A percentile compares a stretch with the other conserved stretches of the same genome.
Conservation (phyloP, 1,140 invertebrate species). For the Musca vetustissima region DNA sequence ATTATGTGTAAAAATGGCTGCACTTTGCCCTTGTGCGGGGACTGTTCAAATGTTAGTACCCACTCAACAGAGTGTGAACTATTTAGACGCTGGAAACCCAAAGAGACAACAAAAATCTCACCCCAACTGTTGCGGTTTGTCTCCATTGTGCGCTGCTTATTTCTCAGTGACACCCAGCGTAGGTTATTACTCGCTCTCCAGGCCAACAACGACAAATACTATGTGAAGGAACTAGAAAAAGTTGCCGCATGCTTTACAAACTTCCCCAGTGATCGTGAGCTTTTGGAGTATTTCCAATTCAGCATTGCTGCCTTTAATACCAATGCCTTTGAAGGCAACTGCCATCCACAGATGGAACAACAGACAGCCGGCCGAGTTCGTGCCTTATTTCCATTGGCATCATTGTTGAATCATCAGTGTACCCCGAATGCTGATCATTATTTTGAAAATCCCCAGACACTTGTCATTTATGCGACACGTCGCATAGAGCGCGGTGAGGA, state of each 20-base stretch:
- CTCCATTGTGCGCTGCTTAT: conserved; percentile 62
- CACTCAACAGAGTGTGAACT: conserved; percentile 65
- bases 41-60: conserved; percentile 58
- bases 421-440: conserved; percentile 74
- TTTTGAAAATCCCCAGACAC: conserved; percentile 58
- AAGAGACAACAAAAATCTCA: conserved; percentile 56
- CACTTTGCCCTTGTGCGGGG: conserved; percentile 50
- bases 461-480: conserved; percentile 66
- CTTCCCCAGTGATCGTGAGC: conserved; percentile 61
- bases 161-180: conserved; percentile 59
- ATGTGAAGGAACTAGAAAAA: conserved; percentile 62
- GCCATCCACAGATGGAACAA: conserved; percentile 58
- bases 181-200: conserved; percentile 61
- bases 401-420: conserved; percentile 76
- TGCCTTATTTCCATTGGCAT: conserved; percentile 72
- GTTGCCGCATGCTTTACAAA: conserved; percentile 62
- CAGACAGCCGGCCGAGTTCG: conserved; percentile 57
- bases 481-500: conserved; percentile 67
- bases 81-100: conserved; percentile 59
- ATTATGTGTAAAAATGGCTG: conserved; percentile 56
- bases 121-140: conserved; percentile 59
- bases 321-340: conserved; percentile 73
- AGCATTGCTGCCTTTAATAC: conserved; percentile 68
- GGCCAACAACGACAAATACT: conserved; percentile 59
- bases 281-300: conserved; percentile 59